These are phyloP conservation scores for Spinibarbus caldwelli DNA, from an alignment of 2,797 vertebrate species.

Conservation along the genomic window DNA sequence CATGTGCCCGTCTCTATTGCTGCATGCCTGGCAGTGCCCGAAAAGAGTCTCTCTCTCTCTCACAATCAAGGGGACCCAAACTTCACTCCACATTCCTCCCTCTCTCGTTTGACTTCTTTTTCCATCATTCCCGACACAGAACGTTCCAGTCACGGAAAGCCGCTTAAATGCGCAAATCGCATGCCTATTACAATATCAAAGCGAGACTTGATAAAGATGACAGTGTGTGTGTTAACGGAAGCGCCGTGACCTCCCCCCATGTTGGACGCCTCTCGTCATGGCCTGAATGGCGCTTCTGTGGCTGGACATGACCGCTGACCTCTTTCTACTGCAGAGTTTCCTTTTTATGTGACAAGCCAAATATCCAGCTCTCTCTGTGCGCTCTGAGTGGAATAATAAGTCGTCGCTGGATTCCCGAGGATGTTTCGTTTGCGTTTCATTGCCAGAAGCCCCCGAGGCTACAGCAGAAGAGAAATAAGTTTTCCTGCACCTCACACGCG, in stretches of 20 bases:
- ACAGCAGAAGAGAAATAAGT: conserved; percentile 15
- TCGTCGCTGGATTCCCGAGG: conserved; percentile 7
- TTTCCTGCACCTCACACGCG: not conserved
- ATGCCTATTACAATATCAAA: conserved; percentile 68
- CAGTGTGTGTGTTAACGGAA: conserved; percentile 67
- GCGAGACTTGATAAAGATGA: conserved; percentile 64
- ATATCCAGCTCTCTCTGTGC: conserved; percentile 52
- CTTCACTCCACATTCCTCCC: conserved; percentile 57
- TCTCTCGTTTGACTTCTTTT: conserved; percentile 34
- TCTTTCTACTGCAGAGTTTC: conserved; percentile 56
- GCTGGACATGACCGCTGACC: conserved; percentile 58
- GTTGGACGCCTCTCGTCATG: conserved; percentile 54
- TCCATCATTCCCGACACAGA: conserved; percentile 56
- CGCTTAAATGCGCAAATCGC: conserved; percentile 59
- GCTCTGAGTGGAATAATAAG: conserved; percentile 57
- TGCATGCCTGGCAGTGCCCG: conserved; percentile 38
- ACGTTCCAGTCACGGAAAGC: conserved; percentile 55
- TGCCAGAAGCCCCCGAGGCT: conserved; percentile 1
- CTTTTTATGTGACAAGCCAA: conserved; percentile 61
- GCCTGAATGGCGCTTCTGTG: conserved; percentile 65
- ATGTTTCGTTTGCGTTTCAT: conserved; percentile 24
- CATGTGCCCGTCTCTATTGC: conserved; percentile 20
- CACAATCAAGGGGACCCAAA: conserved; percentile 25
- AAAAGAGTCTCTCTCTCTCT: conserved; percentile 27
- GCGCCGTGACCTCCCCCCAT: conserved; percentile 61